Conservation (phyloP, 2,888 invertebrate species). For the Agrilus mali region DNA sequence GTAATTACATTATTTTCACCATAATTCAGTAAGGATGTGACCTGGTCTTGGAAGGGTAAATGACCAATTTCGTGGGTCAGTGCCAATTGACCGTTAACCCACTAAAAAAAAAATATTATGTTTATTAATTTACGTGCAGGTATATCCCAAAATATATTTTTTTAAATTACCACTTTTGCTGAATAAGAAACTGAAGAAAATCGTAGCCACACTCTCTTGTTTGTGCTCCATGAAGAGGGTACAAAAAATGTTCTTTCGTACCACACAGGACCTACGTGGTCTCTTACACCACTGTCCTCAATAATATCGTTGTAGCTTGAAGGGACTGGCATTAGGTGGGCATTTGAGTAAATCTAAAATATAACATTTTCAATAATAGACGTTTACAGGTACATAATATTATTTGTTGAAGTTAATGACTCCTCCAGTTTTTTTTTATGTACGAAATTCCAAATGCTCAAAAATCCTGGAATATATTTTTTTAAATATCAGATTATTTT, state of each 20-base stretch:
- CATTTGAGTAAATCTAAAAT: constrained; percentile 23
- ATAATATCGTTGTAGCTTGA: constrained; percentile 93
- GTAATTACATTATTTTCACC: constrained; percentile 70
- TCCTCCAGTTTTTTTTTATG: no score
- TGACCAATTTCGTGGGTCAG: constrained; percentile 89
- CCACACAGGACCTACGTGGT: constrained; percentile 95
- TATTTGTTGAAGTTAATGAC: no score
- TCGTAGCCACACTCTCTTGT: constrained; percentile 66
- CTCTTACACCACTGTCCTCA: constrained; percentile 61
- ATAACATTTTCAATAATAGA: constrained; percentile 29
- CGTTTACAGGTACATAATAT: no score
- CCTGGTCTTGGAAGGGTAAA: constrained; percentile 83
- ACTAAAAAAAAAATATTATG: constrained; percentile 63
- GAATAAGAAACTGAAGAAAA: constrained; percentile 91
- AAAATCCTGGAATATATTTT: no score
- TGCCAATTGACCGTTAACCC: constrained; percentile 73
- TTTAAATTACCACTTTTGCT: constrained; percentile 75
- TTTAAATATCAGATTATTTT: no score
- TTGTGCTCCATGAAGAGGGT: constrained; percentile 57
- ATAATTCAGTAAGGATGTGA: constrained; percentile 53
- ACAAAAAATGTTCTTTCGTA: constrained; percentile 82
- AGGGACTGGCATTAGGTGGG: constrained; percentile 89
- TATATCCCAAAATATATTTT: no score
- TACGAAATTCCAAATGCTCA: no score
- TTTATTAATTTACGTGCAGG: neutral